Evolutionary conservation across 2,888 invertebrate genomes (phyloP).

Genomic region (Didymodactylos carnosus): DNA sequence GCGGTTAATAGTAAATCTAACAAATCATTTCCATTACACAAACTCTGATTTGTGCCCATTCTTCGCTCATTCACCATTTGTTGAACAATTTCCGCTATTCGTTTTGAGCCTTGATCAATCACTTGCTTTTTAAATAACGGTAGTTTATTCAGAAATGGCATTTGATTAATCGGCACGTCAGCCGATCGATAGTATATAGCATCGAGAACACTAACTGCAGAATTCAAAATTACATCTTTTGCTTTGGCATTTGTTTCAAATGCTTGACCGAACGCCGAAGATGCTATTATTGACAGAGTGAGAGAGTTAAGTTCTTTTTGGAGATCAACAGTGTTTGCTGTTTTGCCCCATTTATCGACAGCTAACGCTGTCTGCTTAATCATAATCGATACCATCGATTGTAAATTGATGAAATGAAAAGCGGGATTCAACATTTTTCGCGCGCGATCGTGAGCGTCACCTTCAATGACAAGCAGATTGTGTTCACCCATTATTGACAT

Average conservation of each 20-base stretch:
- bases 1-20: not conserved
- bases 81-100: not conserved
- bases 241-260: not conserved
- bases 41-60: not conserved
- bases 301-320: not conserved
- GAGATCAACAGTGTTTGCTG: not conserved
- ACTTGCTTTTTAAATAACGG: not conserved
- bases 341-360: no score
- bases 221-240: not conserved
- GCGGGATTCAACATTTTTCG: no score
- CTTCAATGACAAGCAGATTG: no score
- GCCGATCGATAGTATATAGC: not conserved
- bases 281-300: not conserved
- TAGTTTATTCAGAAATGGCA: not conserved
- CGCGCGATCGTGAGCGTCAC: no score
- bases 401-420: no score
- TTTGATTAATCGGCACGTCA: not conserved
- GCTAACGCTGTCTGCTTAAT: no score
- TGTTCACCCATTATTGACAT: no score
- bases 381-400: no score
- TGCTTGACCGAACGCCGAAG: not conserved
- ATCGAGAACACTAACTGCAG: not conserved
- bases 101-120: not conserved
- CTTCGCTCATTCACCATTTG: not conserved
- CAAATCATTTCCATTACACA: not conserved